Conservation (phyloP, 2,113 vertebrate genomes). For the Nipponia nippon region DNA sequence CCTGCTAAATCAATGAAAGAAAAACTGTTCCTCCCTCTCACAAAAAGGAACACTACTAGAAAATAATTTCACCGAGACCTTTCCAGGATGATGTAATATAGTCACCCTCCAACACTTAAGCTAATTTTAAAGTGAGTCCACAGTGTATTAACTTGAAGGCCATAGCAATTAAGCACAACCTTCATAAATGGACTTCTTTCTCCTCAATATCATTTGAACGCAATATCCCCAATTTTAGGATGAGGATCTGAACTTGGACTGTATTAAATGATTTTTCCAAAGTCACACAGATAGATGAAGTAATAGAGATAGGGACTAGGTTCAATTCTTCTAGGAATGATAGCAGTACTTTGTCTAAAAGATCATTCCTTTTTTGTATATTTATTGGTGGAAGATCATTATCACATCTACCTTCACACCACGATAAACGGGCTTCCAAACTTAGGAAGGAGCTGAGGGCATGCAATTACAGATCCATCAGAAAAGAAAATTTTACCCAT, state of each 20-base stretch:
- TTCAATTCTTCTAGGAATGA: not conserved
- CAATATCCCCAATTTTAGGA: not conserved
- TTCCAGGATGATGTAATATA: not conserved
- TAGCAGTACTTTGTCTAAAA: not conserved
- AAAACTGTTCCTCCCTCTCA: not conserved
- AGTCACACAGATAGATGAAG: not conserved
- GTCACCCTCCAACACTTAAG: not conserved
- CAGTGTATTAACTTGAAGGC: not conserved
- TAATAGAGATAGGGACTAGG: not conserved
- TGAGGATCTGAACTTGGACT: not conserved
- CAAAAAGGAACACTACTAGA: not conserved
- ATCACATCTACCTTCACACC: not conserved
- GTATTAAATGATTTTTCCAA: not conserved
- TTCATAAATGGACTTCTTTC: not conserved
- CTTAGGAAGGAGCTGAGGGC: not conserved
- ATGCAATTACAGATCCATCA: not conserved
- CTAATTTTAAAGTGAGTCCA: not conserved
- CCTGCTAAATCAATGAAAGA: not conserved
- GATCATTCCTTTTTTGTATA: not conserved
- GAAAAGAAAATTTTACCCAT: not conserved
- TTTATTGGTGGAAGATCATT: not conserved
- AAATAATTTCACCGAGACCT: not conserved
- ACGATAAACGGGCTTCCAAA: not conserved
- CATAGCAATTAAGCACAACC: not conserved
- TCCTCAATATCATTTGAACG: not conserved